phyloP scores from a whole-genome alignment of 2,113 vertebrate genomes.

The Corydoras maculifer region DNA sequence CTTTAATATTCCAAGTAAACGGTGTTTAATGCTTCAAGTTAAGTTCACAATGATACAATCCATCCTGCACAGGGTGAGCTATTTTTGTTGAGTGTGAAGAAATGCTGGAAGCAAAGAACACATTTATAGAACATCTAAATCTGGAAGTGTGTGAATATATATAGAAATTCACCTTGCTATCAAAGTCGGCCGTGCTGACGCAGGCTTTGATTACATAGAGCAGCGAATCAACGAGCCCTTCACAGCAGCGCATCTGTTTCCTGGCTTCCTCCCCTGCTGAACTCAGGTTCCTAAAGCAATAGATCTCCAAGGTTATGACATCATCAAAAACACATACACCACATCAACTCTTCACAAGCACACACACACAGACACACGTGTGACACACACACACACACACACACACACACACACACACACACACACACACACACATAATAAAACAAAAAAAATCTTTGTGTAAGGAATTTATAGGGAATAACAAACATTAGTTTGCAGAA shows the following conservation, averaged over 20 bases:
- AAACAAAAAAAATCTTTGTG: too few species aligned
- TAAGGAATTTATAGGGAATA: too few species aligned
- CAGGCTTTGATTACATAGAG: conserved; percentile 96
- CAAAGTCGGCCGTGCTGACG: conserved; percentile 93
- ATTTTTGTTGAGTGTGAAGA: neutral
- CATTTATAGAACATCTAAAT: conserved; percentile 30
- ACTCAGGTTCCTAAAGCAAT: conserved; percentile 82
- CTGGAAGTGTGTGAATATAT: neutral
- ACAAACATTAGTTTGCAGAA: too few species aligned
- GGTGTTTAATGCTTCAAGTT: too few species aligned
- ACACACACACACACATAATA: too few species aligned
- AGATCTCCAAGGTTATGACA: conserved; percentile 17
- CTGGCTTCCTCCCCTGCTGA: conserved; percentile 92
- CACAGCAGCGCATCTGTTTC: conserved; percentile 91
- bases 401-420: too few species aligned
- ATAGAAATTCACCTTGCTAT: conserved; percentile 82
- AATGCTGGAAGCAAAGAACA: too few species aligned
- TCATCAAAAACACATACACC: neutral
- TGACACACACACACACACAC: too few species aligned
- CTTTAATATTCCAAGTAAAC: conserved; percentile 5
- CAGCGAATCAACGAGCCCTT: conserved; percentile 90
- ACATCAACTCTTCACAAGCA: neutral
- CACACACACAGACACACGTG: neutral
- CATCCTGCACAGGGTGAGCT: neutral
- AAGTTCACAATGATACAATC: too few species aligned